Conservation (phyloP, 2,797 vertebrate species). For the Spondyliosoma cantharus region DNA sequence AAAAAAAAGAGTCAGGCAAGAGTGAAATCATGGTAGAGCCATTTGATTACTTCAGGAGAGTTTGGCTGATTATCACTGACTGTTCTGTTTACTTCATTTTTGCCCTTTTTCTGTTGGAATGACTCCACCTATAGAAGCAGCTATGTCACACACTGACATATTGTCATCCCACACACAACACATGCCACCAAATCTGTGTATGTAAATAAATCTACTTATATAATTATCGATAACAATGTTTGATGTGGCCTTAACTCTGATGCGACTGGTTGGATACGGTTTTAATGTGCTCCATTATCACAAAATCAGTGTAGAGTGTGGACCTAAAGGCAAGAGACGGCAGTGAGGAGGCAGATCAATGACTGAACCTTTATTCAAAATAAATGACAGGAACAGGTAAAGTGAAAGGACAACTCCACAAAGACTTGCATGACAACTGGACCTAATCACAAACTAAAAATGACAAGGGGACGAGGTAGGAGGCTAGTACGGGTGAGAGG, state of each 20-base stretch:
- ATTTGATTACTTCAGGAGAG: not conserved
- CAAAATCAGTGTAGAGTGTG: no score
- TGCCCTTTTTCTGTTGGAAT: conserved; percentile 4
- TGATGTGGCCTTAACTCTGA: not conserved
- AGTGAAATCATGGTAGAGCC: not conserved
- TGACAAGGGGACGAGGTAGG: no score
- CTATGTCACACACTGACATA: not conserved
- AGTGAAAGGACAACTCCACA: no score
- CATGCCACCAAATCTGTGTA: not conserved
- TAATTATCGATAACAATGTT: conserved; percentile 23
- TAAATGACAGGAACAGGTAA: no score
- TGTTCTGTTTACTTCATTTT: no score
- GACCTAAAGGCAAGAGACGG: no score
- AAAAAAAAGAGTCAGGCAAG: not conserved
- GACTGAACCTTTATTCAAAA: no score
- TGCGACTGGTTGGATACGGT: not conserved
- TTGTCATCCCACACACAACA: not conserved
- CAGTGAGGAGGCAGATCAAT: no score
- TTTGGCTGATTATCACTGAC: not conserved
- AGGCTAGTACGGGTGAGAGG: no score
- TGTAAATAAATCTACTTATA: not conserved
- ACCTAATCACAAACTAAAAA: no score
- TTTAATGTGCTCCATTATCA: not conserved
- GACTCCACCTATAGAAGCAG: not conserved
- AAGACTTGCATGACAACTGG: no score